Evolutionary conservation across 2,888 invertebrate species (phyloP), one percentile per base, ranked within the genome.

Genomic region (Strigamia crassipes): DNA sequence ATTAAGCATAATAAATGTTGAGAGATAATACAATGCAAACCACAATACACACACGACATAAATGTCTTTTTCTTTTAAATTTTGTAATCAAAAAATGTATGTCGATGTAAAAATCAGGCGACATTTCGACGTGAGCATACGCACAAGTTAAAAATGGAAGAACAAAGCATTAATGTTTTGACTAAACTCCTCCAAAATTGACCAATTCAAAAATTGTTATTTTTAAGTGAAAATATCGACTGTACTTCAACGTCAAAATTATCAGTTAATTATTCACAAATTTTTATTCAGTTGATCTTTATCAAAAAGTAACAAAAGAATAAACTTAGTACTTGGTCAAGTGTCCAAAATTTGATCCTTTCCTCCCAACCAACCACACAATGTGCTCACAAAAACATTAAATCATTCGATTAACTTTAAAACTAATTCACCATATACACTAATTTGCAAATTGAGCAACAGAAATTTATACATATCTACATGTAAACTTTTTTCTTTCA

Each of bases 381-480:
- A 42, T 15, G 18, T 18, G n/a, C n/a, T 61, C 21, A 61, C 10
- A n/a, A 3, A 23, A 61, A 61, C 1, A 61, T n/a, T 21, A 9
- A 18, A 23, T 18, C 21, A 21, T 61, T 61, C n/a, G 18, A 61
- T 61, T 10, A n/a, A 15, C 9, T 61, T 61, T 61, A 15, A 61
- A 61, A 61, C 21, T 61, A 61, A 61, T n/a, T 15, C 10, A 61
- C 18, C 18, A 18, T 56, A 56, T n/a, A 56, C 56, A 56, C 56
- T 56, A 56, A 56, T 56, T 56, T 56, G 56, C 61, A 61, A 61
- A 61, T 61, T 61, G 61, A 61, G 61, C 61, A 61, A 61, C 6
- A 61, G 10, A 51, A 61, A n/a, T 61, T 61, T 61, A 21, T 61
- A 61, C 61, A 61, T 61, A 61, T 61, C 61, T 21, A 61, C 21